A percentile compares a stretch with the other conserved stretches of the same genome.
These are phyloP conservation scores for Adineta ricciae DNA, from an alignment of 2,888 invertebrate species.

Conservation along the genomic window DNA sequence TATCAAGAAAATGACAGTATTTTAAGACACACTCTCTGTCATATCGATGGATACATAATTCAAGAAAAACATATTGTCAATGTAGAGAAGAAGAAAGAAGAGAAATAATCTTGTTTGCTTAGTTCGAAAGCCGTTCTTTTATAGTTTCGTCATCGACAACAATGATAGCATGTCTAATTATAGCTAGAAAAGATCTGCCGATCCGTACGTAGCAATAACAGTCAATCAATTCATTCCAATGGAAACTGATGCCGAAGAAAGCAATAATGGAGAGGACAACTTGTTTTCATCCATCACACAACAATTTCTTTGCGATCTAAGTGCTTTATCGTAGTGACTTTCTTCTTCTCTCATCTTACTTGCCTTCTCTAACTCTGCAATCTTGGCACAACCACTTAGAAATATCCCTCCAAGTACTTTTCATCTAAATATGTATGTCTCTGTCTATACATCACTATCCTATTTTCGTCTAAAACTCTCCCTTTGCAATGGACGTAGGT, in stretches of 20 bases:
- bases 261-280: background rate
- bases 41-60: background rate
- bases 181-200: background rate
- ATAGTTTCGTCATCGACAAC: background rate
- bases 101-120: background rate
- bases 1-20: background rate
- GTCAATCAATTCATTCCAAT: background rate
- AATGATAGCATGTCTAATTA: conserved; percentile 1
- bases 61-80: background rate
- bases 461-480: no score
- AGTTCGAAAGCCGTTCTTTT: background rate
- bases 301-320: background rate
- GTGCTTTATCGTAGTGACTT: background rate
- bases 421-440: background rate
- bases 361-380: background rate
- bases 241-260: background rate
- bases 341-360: background rate
- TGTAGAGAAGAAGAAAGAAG: background rate
- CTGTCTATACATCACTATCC: background rate
- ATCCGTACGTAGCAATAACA: background rate
- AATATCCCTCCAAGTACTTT: background rate
- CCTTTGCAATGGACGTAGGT: no score
- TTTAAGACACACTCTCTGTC: background rate
- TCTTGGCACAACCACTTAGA: background rate
- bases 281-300: background rate